phyloP scores from a whole-genome alignment of 2,113 vertebrate species.

The Grammomys surdaster region DNA sequence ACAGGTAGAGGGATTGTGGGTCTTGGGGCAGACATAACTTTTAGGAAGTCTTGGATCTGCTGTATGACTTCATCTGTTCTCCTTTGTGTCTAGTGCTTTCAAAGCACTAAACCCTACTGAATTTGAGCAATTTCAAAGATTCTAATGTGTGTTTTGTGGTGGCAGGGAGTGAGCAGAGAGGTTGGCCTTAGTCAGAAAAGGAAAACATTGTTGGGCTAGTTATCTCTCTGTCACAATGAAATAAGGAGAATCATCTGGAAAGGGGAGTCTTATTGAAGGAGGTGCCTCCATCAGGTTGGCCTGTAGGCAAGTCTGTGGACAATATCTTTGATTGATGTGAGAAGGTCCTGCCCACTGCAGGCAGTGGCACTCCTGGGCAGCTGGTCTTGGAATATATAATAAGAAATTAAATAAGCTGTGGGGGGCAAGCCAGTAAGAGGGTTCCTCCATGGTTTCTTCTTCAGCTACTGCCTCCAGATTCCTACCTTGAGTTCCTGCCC shows the following conservation, averaged over 20 bases:
- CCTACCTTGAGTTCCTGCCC: background rate
- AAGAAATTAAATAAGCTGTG: background rate
- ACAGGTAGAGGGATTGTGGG: background rate
- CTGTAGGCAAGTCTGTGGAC: background rate
- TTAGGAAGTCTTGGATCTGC: background rate
- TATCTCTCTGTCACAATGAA: background rate
- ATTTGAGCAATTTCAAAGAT: conserved; percentile 10
- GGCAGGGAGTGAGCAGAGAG: background rate
- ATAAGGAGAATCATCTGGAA: background rate
- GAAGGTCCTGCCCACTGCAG: background rate
- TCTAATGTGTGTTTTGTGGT: background rate
- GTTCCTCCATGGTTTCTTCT: background rate
- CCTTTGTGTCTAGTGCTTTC: conserved; percentile 6
- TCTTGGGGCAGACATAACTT: background rate
- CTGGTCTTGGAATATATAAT: background rate
- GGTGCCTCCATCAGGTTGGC: background rate
- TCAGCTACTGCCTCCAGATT: background rate
- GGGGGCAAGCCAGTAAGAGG: background rate
- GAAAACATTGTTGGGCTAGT: background rate
- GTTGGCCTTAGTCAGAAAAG: background rate
- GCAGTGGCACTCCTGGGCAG: background rate
- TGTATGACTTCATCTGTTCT: background rate
- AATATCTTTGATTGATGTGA: background rate
- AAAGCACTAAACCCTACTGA: background rate
- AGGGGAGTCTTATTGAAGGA: conserved; percentile 7